phyloP scores from a whole-genome alignment of 2,888 invertebrate genomes.

The Horisme vitalbata region DNA sequence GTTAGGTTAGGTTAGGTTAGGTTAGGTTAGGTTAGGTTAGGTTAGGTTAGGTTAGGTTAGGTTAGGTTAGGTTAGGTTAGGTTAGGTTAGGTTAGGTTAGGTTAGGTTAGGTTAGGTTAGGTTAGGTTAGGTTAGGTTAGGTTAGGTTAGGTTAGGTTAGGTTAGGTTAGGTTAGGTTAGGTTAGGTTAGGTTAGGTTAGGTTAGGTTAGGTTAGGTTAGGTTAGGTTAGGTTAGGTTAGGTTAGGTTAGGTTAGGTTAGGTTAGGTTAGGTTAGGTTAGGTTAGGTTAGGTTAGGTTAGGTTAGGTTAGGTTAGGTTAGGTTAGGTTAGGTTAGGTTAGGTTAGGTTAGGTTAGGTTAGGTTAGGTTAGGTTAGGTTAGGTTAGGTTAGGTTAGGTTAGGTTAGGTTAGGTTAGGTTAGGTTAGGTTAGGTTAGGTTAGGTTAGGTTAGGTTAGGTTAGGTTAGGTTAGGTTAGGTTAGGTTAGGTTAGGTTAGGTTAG shows the following conservation, averaged over 20 bases:
- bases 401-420: too few species aligned
- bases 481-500: too few species aligned
- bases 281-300: conserved; percentile 9
- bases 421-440: too few species aligned
- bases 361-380: too few species aligned
- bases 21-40: conserved; percentile 18
- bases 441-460: too few species aligned
- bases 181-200: conserved; percentile 18
- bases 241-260: conserved; percentile 17
- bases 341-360: conserved; percentile 12
- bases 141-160: conserved; percentile 18
- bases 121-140: conserved; percentile 18
- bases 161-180: conserved; percentile 18
- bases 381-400: too few species aligned
- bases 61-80: conserved; percentile 17
- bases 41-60: too few species aligned
- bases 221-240: conserved; percentile 18
- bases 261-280: conserved; percentile 17
- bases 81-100: conserved; percentile 18
- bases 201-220: conserved; percentile 17
- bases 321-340: conserved; percentile 10
- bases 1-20: conserved; percentile 18
- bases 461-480: too few species aligned
- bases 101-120: conserved; percentile 18
- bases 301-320: conserved; percentile 10